Conservation (phyloP, 2,888 invertebrate genomes). For the Byasa hedistus region DNA sequence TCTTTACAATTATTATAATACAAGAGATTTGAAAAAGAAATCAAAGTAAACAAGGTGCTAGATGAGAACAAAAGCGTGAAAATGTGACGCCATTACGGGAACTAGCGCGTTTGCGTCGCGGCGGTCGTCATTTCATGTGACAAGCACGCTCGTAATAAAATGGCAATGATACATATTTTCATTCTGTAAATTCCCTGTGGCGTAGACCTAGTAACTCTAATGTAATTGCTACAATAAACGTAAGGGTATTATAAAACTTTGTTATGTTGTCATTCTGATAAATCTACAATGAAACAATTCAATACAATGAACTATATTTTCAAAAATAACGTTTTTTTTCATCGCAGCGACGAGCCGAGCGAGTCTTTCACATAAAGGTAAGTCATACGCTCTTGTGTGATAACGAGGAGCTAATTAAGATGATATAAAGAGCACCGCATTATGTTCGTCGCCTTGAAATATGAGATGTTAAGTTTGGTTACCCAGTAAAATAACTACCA, state of each 20-base stretch:
- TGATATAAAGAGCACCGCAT: too few relatives aligned
- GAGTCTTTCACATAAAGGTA: too few relatives aligned
- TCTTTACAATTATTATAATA: neutral
- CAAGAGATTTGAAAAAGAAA: slow-evolving; percentile 3
- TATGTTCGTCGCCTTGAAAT: too few relatives aligned
- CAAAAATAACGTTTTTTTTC: too few relatives aligned
- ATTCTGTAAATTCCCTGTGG: slow-evolving; percentile 1
- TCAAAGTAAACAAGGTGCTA: neutral
- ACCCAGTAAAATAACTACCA: too few relatives aligned
- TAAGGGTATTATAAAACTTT: neutral
- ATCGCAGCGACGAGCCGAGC: too few relatives aligned
- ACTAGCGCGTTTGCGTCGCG: neutral
- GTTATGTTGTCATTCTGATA: too few relatives aligned
- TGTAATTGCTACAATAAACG: neutral
- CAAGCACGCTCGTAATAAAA: slow-evolving; percentile 1
- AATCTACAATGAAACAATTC: too few relatives aligned
- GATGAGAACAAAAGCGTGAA: slow-evolving; percentile 1
- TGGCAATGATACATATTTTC: neutral
- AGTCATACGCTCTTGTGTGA: too few relatives aligned
- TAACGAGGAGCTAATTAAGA: too few relatives aligned
- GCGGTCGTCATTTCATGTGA: neutral
- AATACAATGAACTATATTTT: too few relatives aligned
- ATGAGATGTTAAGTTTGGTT: too few relatives aligned
- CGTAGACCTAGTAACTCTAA: neutral
- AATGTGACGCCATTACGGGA: neutral